These are phyloP conservation scores for Hyperopisus bebe DNA, from an alignment of 2,113 vertebrate species.

Conservation along the genomic window DNA sequence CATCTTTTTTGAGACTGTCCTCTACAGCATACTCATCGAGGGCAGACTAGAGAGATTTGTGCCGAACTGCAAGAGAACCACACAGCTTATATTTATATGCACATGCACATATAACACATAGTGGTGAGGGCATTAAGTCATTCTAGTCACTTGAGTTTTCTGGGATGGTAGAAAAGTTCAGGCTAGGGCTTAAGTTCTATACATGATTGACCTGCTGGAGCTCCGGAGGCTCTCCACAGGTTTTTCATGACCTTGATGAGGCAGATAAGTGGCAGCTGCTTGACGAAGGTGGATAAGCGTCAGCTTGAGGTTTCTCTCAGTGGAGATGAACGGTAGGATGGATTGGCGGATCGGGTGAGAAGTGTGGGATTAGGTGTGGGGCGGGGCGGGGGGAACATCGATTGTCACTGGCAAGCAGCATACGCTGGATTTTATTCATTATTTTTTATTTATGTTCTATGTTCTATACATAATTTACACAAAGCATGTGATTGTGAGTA, in stretches of 20 bases:
- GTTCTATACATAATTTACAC: background rate
- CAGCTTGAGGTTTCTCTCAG: background rate
- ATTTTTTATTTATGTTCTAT: background rate
- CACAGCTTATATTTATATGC: background rate
- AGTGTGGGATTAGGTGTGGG: background rate
- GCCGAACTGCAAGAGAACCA: background rate
- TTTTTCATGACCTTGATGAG: background rate
- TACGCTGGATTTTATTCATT: background rate
- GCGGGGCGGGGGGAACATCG: background rate
- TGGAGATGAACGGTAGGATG: background rate
- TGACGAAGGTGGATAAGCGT: background rate
- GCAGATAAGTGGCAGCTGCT: background rate
- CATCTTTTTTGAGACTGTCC: background rate
- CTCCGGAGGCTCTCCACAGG: background rate
- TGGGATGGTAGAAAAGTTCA: background rate
- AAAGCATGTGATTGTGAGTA: background rate
- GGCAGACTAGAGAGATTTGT: background rate
- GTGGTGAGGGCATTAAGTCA: background rate
- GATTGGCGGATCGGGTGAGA: background rate
- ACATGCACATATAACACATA: background rate
- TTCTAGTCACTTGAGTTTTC: background rate
- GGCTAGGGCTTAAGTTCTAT: background rate
- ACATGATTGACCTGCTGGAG: background rate
- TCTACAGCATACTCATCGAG: background rate
- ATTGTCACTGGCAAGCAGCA: background rate